These are phyloP conservation scores for Thunnus albacares DNA, from an alignment of 2,797 vertebrate species.

Conservation along the genomic window DNA sequence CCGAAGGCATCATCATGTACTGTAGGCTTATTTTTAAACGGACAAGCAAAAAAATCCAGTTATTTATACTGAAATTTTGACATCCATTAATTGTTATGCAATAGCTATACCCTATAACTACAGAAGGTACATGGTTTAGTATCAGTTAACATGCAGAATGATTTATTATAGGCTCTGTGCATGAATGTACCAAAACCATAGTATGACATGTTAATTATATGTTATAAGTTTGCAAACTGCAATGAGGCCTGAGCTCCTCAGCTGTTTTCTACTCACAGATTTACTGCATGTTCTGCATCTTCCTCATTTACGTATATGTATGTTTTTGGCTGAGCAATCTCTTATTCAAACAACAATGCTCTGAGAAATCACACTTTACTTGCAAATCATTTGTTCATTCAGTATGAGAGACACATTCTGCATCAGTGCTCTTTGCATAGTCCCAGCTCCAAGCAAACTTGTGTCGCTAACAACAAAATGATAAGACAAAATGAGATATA, in stretches of 20 bases:
- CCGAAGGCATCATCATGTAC: not conserved
- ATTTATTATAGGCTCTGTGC: not conserved
- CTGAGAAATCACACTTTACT: conserved; percentile 53
- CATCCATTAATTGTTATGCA: too few species aligned
- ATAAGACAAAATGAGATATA: conserved; percentile 78
- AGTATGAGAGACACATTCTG: conserved; percentile 62
- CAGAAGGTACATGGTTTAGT: not conserved
- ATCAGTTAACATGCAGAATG: not conserved
- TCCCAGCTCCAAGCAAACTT: conserved; percentile 63
- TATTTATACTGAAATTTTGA: too few species aligned
- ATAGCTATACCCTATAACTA: not conserved
- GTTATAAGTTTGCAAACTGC: not conserved
- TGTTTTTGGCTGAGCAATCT: conserved; percentile 40
- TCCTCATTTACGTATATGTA: conserved; percentile 43
- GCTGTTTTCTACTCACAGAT: conserved; percentile 4
- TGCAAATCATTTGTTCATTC: conserved; percentile 62
- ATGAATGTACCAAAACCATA: not conserved
- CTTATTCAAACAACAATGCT: conserved; percentile 56
- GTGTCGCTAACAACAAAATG: conserved; percentile 73
- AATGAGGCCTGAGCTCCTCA: not conserved
- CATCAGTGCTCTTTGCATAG: conserved; percentile 63
- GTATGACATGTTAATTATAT: not conserved
- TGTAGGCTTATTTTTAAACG: not conserved
- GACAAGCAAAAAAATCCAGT: not conserved
- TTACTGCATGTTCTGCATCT: conserved; percentile 33